Evolutionary conservation across 1,140 invertebrate genomes (phyloP).

Genomic region (Trigoniulus corallinus): DNA sequence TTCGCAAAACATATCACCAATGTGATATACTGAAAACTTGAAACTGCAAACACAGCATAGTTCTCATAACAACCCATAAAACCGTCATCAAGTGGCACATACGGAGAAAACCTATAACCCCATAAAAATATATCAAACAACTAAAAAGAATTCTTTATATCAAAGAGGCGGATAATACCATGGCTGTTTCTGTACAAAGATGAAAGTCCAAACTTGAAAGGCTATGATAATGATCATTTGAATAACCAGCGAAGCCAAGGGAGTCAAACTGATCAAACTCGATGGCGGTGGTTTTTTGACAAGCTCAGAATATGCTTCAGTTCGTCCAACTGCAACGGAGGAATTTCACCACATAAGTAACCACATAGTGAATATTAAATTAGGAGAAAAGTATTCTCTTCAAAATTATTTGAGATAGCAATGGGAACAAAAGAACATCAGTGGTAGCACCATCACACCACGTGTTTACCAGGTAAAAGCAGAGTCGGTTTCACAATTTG

Average conservation of each 20-base stretch:
- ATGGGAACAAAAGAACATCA: no score
- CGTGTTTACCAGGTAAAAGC: no score
- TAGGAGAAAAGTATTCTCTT: no score
- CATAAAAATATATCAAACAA: neutral
- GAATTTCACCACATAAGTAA: no score
- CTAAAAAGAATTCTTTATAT: neutral
- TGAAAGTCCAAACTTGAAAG: slow-evolving; percentile 45
- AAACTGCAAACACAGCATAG: slow-evolving; percentile 37
- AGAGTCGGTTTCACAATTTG: no score
- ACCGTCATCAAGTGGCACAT: slow-evolving; percentile 15
- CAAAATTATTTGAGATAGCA: no score
- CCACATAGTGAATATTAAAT: no score
- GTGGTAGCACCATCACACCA: no score
- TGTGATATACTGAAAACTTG: slow-evolving; percentile 44
- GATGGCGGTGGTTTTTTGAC: slow-evolving; percentile 45
- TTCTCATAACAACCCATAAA: slow-evolving; percentile 29
- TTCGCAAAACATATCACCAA: slow-evolving; percentile 38
- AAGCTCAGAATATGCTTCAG: slow-evolving; percentile 43
- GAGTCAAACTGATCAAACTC: slow-evolving; percentile 34
- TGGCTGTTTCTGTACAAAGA: slow-evolving; percentile 13
- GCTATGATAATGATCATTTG: slow-evolving; percentile 51
- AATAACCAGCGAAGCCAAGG: slow-evolving; percentile 33
- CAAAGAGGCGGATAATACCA: slow-evolving; percentile 13
- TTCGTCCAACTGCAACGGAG: slow-evolving; percentile 40
- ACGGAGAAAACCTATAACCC: slow-evolving; percentile 16